A percentile compares a stretch with the other conserved stretches of the same genome.
Evolutionary conservation across 2,888 invertebrate genomes (phyloP).

Genomic region (Ferdinandea cuprea): DNA sequence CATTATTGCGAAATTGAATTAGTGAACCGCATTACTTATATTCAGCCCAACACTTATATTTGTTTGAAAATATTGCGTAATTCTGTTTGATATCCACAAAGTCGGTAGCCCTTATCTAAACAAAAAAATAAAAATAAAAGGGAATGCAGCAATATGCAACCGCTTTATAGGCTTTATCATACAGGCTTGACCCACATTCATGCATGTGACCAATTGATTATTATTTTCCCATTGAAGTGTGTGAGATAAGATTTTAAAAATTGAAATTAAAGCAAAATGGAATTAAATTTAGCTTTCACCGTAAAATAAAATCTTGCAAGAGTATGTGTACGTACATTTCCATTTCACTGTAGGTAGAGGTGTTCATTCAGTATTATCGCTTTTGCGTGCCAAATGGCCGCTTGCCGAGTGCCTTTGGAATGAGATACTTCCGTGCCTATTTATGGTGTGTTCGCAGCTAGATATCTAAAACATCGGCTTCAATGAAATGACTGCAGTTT

Average conservation of each 20-base stretch:
- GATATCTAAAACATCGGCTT: conserved; percentile 9
- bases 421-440: conserved; percentile 33
- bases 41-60: conserved; percentile 12
- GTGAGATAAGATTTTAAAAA: background rate
- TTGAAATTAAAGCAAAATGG: conserved; percentile 6
- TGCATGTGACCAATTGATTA: conserved; percentile 40
- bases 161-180: conserved; percentile 25
- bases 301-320: background rate
- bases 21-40: conserved; percentile 32
- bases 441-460: background rate
- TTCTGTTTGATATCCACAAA: conserved; percentile 16
- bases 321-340: background rate
- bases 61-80: conserved; percentile 15
- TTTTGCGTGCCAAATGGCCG: conserved; percentile 11
- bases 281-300: conserved; percentile 41
- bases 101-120: conserved; percentile 38
- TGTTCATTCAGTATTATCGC: conserved; percentile 2
- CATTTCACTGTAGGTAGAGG: background rate
- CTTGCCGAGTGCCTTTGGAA: conserved; percentile 9
- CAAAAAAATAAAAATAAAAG: conserved; percentile 5
- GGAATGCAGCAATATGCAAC: conserved; percentile 3
- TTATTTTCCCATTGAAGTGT: conserved; percentile 13
- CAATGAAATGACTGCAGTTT: conserved; percentile 4
- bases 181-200: conserved; percentile 40
- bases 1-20: conserved; percentile 48